These are phyloP conservation scores for Mya arenaria DNA, from an alignment of 1,140 invertebrate genomes.

Conservation along the genomic window DNA sequence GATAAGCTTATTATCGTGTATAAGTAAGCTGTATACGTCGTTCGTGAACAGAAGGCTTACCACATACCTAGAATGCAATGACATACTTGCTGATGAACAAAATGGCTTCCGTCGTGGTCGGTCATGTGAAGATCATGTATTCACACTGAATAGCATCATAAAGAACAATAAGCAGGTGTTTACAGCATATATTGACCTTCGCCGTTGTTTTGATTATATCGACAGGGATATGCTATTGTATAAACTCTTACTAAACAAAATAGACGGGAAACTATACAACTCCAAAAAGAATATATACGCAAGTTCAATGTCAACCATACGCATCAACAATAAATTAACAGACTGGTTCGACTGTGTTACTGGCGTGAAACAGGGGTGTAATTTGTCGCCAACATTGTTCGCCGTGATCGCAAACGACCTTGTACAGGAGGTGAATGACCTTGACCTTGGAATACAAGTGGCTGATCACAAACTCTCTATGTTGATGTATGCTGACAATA, in stretches of 20 bases:
- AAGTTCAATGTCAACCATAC: slow-evolving; percentile 4
- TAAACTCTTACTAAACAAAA: slow-evolving; percentile 16
- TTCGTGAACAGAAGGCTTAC: slow-evolving; percentile 44
- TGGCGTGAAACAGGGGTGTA: slow-evolving; percentile 51
- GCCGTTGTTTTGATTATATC: slow-evolving; percentile 44
- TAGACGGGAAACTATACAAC: slow-evolving; percentile 32
- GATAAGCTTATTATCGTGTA: slow-evolving; percentile 44
- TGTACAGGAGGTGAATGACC: slow-evolving; percentile 24
- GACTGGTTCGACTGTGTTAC: slow-evolving; percentile 38
- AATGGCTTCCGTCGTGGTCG: slow-evolving; percentile 42
- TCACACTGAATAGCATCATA: slow-evolving; percentile 32
- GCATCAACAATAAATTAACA: slow-evolving; percentile 23
- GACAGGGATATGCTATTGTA: slow-evolving; percentile 31
- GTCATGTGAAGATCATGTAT: slow-evolving; percentile 56
- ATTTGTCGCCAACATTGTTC: slow-evolving; percentile 51
- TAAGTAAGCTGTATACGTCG: slow-evolving; percentile 50
- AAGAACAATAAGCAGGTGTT: slow-evolving; percentile 21
- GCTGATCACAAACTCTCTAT: slow-evolving; percentile 1
- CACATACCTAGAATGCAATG: slow-evolving; percentile 29
- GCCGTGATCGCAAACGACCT: slow-evolving; percentile 53
- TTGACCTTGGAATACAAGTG: slow-evolving; percentile 39
- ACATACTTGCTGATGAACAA: slow-evolving; percentile 56
- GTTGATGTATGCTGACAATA: slow-evolving; percentile 56
- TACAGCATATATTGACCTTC: slow-evolving; percentile 26
- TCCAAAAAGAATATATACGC: slow-evolving; percentile 30